Conservation (phyloP, 2,797 vertebrate genomes). For the Enoplosus armatus region DNA sequence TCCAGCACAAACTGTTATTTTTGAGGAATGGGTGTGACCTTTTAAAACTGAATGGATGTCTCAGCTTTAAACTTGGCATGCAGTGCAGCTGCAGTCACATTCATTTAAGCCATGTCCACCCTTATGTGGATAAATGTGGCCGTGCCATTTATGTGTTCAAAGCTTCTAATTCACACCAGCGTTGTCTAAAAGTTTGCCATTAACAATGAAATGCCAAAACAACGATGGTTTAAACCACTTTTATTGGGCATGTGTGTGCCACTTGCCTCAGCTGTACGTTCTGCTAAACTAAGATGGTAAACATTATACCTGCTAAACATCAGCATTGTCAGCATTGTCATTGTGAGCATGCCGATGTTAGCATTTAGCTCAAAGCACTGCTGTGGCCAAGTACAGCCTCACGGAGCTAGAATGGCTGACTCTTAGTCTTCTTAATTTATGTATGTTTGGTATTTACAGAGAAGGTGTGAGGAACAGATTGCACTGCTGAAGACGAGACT, state of each 20-base stretch:
- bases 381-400: not conserved
- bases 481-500: not conserved
- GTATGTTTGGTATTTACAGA: constrained; percentile 1
- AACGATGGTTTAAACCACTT: not conserved
- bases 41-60: constrained; percentile 39
- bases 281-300: too few relatives aligned
- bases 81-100: not conserved
- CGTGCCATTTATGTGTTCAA: not conserved
- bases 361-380: too few relatives aligned
- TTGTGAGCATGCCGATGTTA: too few relatives aligned
- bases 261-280: not conserved
- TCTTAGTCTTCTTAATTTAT: not conserved
- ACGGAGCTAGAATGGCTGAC: not conserved
- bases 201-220: constrained; percentile 10
- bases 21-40: constrained; percentile 30
- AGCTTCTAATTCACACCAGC: not conserved
- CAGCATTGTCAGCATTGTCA: too few relatives aligned
- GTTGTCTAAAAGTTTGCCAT: not conserved
- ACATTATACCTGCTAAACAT: too few relatives aligned
- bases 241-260: not conserved
- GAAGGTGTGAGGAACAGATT: constrained; percentile 6
- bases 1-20: constrained; percentile 13
- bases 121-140: constrained; percentile 11
- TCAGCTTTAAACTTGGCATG: constrained; percentile 13
- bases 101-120: not conserved